Evolutionary conservation across 1,140 invertebrate species (phyloP).

Genomic region (Drosophila auraria): DNA sequence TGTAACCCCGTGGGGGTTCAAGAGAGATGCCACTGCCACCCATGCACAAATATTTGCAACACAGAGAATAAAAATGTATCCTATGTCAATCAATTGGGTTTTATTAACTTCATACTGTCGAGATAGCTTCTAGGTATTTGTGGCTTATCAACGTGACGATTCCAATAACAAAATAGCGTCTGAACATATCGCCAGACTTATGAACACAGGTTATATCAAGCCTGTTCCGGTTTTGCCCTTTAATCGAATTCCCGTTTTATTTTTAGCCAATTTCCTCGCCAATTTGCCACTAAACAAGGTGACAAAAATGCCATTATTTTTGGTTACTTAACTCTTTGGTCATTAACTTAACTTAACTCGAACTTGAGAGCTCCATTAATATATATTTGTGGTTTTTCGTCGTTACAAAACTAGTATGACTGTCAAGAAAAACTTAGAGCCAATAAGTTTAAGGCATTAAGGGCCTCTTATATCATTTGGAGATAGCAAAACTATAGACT

Average conservation of each 20-base stretch:
- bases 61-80: constrained; percentile 20
- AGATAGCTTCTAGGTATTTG: constrained; percentile 6
- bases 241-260: neutral
- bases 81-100: constrained; percentile 7
- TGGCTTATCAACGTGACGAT: constrained; percentile 18
- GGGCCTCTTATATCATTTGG: no score
- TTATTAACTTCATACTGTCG: neutral
- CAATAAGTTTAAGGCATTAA: no score
- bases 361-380: neutral
- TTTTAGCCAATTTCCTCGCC: neutral
- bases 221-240: constrained; percentile 1
- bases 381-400: neutral
- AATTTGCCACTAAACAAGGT: no score
- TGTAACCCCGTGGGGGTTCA: constrained; percentile 32
- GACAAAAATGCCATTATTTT: neutral
- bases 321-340: neutral
- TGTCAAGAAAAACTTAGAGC: no score
- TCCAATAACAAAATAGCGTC: neutral
- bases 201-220: constrained; percentile 2
- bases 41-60: constrained; percentile 42
- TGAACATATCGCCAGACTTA: neutral
- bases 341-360: neutral
- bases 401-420: neutral
- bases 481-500: no score
- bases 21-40: constrained; percentile 12